Conservation (phyloP, 1,140 invertebrate species). For the Choristoneura fumiferana region DNA sequence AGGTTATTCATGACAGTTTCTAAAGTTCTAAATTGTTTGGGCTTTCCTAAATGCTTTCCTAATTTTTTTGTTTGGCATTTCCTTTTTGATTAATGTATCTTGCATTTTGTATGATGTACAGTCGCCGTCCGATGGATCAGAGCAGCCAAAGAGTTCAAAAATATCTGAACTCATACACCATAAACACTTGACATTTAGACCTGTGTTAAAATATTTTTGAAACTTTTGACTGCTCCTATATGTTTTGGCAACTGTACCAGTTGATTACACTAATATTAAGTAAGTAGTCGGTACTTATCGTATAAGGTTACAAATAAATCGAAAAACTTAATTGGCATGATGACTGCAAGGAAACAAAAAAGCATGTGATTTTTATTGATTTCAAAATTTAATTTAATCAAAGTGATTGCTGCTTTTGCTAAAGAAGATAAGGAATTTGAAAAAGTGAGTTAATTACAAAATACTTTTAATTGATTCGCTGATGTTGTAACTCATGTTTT, state of each 20-base stretch:
- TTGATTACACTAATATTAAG: no score
- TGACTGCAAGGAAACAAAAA: not conserved
- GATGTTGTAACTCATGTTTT: not conserved
- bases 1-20: not conserved
- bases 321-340: not conserved
- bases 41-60: conserved; percentile 51
- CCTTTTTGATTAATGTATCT: conserved; percentile 18
- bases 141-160: no score
- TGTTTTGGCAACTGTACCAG: no score
- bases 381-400: no score
- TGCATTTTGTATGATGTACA: not conserved
- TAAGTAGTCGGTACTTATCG: no score
- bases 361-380: conserved; percentile 1
- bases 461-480: conserved; percentile 1
- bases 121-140: no score
- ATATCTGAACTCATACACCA: no score
- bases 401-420: conserved; percentile 16
- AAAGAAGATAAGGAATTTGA: conserved; percentile 11
- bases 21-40: conserved; percentile 31
- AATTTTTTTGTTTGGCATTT: conserved; percentile 57
- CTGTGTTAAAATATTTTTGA: no score
- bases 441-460: conserved; percentile 12
- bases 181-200: no score
- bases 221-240: no score
- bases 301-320: no score